A percentile compares a stretch with the other conserved stretches of the same genome.
Conservation (phyloP, 2,797 vertebrate genomes). For the Lateolabrax maculatus region DNA sequence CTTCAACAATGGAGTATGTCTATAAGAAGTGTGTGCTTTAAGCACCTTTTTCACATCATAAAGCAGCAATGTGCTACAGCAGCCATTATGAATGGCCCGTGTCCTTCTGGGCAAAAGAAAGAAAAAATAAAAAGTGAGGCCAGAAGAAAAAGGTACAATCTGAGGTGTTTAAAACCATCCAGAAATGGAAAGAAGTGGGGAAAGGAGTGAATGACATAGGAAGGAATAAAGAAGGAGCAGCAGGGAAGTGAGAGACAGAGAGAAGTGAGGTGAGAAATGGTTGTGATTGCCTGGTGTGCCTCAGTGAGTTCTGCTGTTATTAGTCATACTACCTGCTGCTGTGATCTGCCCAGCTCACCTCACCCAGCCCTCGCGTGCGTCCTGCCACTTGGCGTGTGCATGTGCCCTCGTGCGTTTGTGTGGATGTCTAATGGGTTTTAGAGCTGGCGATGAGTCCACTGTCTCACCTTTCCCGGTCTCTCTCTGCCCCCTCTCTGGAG, state of each 20-base stretch:
- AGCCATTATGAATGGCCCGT: neutral
- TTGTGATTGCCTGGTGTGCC: constrained; percentile 75
- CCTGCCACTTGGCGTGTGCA: constrained; percentile 25
- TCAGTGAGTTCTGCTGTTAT: constrained; percentile 76
- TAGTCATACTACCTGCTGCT: constrained; percentile 74
- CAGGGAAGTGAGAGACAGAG: constrained; percentile 60
- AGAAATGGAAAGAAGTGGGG: constrained; percentile 18
- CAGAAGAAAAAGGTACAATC: neutral
- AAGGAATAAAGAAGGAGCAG: constrained; percentile 47
- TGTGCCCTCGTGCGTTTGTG: constrained; percentile 38
- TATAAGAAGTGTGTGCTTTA: neutral
- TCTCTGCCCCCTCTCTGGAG: constrained; percentile 37
- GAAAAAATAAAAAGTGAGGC: constrained; percentile 7
- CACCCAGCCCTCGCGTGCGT: constrained; percentile 25
- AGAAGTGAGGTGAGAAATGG: constrained; percentile 76
- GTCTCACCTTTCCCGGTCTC: constrained; percentile 26
- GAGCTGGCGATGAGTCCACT: constrained; percentile 46
- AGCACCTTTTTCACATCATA: constrained; percentile 17
- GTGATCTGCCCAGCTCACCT: constrained; percentile 55
- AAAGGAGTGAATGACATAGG: constrained; percentile 24
- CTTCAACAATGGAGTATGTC: neutral
- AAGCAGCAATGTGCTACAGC: constrained; percentile 5
- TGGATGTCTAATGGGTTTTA: constrained; percentile 55
- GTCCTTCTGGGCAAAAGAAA: constrained; percentile 4
- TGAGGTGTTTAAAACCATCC: constrained; percentile 15